Conservation (phyloP, 2,113 vertebrate species). For the Echinops telfairi region DNA sequence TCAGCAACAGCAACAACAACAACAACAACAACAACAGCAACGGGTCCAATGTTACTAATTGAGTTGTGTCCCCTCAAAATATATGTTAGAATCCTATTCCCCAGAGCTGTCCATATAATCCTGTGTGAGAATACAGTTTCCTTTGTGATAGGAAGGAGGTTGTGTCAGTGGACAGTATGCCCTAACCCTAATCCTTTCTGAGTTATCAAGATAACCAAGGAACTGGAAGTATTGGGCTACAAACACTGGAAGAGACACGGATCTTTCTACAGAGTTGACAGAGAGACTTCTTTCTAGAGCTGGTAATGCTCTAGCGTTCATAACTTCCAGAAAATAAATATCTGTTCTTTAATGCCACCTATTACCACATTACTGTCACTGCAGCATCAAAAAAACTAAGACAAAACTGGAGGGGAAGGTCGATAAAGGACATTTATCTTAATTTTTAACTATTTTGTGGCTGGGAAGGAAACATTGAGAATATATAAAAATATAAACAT, state of each 20-base stretch:
- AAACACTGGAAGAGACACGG: background rate
- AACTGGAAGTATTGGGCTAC: background rate
- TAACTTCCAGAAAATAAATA: background rate
- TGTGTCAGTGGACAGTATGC: too few species aligned
- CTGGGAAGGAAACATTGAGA: constrained; percentile 1
- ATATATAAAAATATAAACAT: background rate
- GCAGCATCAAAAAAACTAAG: background rate
- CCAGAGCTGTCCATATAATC: too few species aligned
- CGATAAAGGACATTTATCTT: background rate
- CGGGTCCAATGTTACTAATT: background rate
- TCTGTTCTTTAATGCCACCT: background rate
- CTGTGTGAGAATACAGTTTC: background rate
- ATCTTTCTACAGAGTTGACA: background rate
- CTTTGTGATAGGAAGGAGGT: background rate
- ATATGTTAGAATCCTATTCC: too few species aligned
- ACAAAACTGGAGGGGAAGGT: background rate
- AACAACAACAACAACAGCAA: too few species aligned
- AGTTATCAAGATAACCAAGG: background rate
- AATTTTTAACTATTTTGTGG: background rate
- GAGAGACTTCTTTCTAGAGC: background rate
- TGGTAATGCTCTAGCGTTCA: background rate
- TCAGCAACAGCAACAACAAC: too few species aligned
- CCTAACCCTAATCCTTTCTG: background rate
- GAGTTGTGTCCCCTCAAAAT: background rate
- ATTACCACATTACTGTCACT: background rate